phyloP scores from a whole-genome alignment of 2,888 invertebrate species.

The Meandrusa payeni region DNA sequence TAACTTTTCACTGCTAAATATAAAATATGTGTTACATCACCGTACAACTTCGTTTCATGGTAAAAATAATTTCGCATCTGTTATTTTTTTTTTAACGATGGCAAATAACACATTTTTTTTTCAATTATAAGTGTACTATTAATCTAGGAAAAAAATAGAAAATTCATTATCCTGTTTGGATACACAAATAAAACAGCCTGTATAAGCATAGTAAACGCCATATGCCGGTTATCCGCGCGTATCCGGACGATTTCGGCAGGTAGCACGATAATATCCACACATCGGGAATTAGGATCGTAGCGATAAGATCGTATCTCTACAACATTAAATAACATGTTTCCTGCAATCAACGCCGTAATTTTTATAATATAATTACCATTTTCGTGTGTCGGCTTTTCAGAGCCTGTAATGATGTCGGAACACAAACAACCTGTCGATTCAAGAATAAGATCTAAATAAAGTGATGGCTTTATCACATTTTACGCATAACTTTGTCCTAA shows the following conservation, averaged over 20 bases:
- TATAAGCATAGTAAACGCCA: constrained; percentile 42
- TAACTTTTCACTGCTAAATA: no score
- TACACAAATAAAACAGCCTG: constrained; percentile 34
- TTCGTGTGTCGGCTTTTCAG: constrained; percentile 64
- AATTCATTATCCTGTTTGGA: neutral
- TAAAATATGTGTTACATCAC: no score
- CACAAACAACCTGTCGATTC: constrained; percentile 46
- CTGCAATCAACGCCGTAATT: constrained; percentile 77
- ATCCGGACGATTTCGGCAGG: constrained; percentile 70
- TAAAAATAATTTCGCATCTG: no score
- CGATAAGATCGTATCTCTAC: constrained; percentile 74
- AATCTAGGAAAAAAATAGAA: no score
- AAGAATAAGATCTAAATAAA: constrained; percentile 27
- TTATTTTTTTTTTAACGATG: no score
- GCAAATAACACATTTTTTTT: no score
- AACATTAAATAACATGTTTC: constrained; percentile 79
- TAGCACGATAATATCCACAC: constrained; percentile 77
- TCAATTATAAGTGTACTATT: no score
- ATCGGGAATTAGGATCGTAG: constrained; percentile 68
- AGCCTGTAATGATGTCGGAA: constrained; percentile 48
- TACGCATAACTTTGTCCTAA: no score
- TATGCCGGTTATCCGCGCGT: constrained; percentile 58
- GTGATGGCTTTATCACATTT: no score
- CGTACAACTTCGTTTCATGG: no score
- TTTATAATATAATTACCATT: constrained; percentile 77